Percentiles rank a stretch among this genome's conserved stretches.
phyloP scores from a whole-genome alignment of 2,888 invertebrate species.

The Subacronicta megacephala region DNA sequence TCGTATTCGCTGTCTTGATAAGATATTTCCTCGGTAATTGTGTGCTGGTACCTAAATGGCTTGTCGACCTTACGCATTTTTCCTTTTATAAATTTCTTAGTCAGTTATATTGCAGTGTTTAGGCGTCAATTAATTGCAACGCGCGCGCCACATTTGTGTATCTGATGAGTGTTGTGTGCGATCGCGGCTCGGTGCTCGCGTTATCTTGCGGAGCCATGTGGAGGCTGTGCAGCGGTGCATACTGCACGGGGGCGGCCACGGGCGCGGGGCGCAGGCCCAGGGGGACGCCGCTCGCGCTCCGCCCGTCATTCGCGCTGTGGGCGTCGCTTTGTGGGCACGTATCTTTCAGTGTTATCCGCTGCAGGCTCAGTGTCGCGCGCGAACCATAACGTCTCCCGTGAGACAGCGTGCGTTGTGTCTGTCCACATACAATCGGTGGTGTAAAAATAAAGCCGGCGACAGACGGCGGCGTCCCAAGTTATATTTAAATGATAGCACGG shows the following conservation, averaged over 20 bases:
- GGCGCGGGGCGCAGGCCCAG: constrained; percentile 57
- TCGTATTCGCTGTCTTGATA: constrained; percentile 39
- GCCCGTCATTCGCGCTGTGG: constrained; percentile 76
- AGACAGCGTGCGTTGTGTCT: constrained; percentile 78
- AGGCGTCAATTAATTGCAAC: constrained; percentile 83
- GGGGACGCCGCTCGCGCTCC: constrained; percentile 67
- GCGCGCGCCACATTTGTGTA: constrained; percentile 66
- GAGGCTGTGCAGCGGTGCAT: constrained; percentile 84
- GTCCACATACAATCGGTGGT: constrained; percentile 76
- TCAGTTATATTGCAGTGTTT: constrained; percentile 68
- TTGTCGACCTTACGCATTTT: constrained; percentile 18
- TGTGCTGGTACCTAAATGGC: constrained; percentile 28
- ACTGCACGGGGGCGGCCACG: constrained; percentile 70
- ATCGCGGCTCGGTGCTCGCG: constrained; percentile 65
- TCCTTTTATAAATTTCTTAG: constrained; percentile 41
- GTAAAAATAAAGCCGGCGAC: constrained; percentile 88
- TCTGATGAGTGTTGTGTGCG: constrained; percentile 67
- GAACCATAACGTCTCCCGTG: constrained; percentile 69
- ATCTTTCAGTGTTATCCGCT: constrained; percentile 51
- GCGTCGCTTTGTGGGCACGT: constrained; percentile 69
- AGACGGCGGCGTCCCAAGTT: constrained; percentile 85
- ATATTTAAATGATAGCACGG: constrained; percentile 88
- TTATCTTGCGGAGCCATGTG: constrained; percentile 81
- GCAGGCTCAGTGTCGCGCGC: constrained; percentile 54
- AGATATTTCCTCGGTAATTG: constrained; percentile 34